Base-by-base conservation (phyloP, 2,888 invertebrate species). In the Polietes domitor region DNA sequence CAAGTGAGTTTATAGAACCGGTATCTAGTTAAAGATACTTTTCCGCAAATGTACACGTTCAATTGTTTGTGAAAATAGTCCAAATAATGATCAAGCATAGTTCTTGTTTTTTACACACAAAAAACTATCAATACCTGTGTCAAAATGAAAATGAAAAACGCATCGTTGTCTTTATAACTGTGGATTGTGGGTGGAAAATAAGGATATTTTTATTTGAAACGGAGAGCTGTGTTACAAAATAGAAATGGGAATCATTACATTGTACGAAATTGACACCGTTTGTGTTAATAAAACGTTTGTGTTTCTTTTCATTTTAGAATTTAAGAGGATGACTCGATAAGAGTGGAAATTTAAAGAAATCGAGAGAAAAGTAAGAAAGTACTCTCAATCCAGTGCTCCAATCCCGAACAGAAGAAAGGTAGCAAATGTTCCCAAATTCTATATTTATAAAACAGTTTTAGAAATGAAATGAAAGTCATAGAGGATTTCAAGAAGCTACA, bases 241-340 rank as follows among this genome's bases (percentile, higher is more conserved):
- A 61, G 32, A n/a, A 21, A 65, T 37, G n/a, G 47, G 10, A 75
- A 75, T 65, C 53, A 21, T 41, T 76, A 26, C 26, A 68, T 74
- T 58, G 7, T 53, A 19, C 7, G 53, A 12, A 63, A 41, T 61
- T 80, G 47, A 26, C 63, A 71, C 32, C 70, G 41, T 72, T 72
- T 63, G 26, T 10, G 37, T 53, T 53, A 72, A 55, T 55, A 76
- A 76, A 76, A 80, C 43, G 28, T 2, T 80, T 75, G 21, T 58
- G 17, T 15, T 75, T 61, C 1, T 76, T 37, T 65, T 21, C 32
- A 37, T 10, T 53, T 53, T 19, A 47, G 53, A 21, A 53, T 7
- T 53, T 53, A 53, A 9, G 21, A 9, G 53, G 21, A 2, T 53
- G 53, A 21, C 21, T 2, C 7, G 9, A 47, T 47, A 47, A n/a